phyloP scores from a whole-genome alignment of 2,113 vertebrate genomes.

The Hydropotes inermis region DNA sequence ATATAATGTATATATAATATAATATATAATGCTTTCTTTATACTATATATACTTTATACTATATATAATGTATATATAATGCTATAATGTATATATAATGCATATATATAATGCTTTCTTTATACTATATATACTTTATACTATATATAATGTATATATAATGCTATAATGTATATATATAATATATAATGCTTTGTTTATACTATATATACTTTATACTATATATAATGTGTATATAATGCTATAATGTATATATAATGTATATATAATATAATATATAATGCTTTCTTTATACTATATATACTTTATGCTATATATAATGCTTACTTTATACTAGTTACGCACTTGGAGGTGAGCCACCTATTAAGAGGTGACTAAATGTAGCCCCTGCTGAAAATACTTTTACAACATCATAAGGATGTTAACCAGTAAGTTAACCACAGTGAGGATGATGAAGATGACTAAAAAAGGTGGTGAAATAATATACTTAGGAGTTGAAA shows the following conservation, averaged over 20 bases:
- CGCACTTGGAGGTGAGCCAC: neutral
- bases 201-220: neutral
- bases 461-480: neutral
- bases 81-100: too few relatives aligned
- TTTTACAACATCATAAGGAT: neutral
- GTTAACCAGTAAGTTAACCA: neutral
- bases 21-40: too few relatives aligned
- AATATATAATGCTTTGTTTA: too few relatives aligned
- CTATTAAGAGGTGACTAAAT: neutral
- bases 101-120: too few relatives aligned
- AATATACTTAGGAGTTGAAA: neutral
- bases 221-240: too few relatives aligned
- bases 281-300: too few relatives aligned
- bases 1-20: too few relatives aligned
- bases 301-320: neutral
- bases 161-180: too few relatives aligned
- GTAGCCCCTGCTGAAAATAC: neutral
- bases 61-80: too few relatives aligned
- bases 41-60: neutral
- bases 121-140: neutral
- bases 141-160: too few relatives aligned
- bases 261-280: too few relatives aligned
- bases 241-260: too few relatives aligned
- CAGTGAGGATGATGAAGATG: neutral
- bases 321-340: neutral